phyloP scores from a whole-genome alignment of 2,888 invertebrate species.

The Sympetrum striolatum region DNA sequence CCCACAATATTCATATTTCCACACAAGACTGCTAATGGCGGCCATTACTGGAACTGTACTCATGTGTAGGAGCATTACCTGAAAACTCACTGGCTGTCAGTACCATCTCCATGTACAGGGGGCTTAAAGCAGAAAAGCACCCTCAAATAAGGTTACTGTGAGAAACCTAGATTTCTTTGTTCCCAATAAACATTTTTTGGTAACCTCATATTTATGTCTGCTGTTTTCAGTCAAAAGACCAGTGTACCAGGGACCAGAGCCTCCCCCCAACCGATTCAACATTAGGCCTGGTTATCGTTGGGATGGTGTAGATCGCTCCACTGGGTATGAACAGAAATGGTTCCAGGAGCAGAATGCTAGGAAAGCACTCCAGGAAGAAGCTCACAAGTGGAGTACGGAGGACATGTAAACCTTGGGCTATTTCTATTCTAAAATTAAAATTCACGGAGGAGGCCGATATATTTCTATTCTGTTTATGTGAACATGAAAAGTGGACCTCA shows the following conservation, averaged over 20 bases:
- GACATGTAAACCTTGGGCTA: slow-evolving; percentile 74
- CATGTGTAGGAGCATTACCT: too few species aligned
- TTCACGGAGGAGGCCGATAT: too few species aligned
- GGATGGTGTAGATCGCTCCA: slow-evolving; percentile 98
- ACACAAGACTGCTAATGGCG: too few species aligned
- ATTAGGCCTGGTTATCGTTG: slow-evolving; percentile 94
- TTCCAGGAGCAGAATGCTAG: slow-evolving; percentile 78
- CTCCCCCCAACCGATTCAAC: slow-evolving; percentile 92
- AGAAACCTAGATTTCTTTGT: too few species aligned
- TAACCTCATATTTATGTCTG: slow-evolving; percentile 1
- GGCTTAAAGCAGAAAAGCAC: too few species aligned
- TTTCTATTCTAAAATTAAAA: not conserved
- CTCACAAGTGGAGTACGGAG: slow-evolving; percentile 93
- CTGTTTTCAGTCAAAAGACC: slow-evolving; percentile 62
- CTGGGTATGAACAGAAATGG: slow-evolving; percentile 92
- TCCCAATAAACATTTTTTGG: slow-evolving; percentile 45
- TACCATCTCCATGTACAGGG: too few species aligned
- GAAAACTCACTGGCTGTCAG: too few species aligned
- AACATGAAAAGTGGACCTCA: not conserved
- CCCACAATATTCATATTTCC: too few species aligned
- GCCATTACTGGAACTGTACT: too few species aligned
- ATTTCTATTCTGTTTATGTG: not conserved
- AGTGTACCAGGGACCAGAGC: slow-evolving; percentile 81
- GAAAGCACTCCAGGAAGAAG: slow-evolving; percentile 81
- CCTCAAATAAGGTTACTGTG: too few species aligned